Conservation (phyloP, 1,140 invertebrate genomes). For the Bombus haemorrhoidalis region DNA sequence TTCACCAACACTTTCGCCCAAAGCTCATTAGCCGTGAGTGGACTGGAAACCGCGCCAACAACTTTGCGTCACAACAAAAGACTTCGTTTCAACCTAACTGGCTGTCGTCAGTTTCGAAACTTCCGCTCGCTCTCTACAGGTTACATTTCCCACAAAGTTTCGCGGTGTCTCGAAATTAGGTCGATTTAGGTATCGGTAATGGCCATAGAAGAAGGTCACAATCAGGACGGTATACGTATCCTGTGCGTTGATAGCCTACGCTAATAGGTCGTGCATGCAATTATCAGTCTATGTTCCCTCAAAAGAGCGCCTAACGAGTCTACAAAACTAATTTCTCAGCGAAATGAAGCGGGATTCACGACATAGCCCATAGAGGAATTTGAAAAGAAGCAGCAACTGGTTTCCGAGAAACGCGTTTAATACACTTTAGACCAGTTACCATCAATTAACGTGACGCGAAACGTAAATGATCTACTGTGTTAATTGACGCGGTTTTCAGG, state of each 20-base stretch:
- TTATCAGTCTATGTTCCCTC: conserved; percentile 29
- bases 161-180: conserved; percentile 10
- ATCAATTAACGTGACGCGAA: conserved; percentile 10
- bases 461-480: background rate
- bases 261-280: conserved; percentile 45
- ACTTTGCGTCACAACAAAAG: background rate
- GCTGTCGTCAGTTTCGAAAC: background rate
- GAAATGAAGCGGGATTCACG: conserved; percentile 3
- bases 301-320: conserved; percentile 29
- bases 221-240: conserved; percentile 11
- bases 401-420: conserved; percentile 25
- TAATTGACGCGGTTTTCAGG: background rate
- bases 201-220: background rate
- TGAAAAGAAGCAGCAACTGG: background rate
- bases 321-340: conserved; percentile 19
- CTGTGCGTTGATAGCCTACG: background rate
- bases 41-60: background rate
- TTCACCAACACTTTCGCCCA: too few species aligned
- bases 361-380: conserved; percentile 16
- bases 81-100: background rate
- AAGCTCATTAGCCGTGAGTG: background rate
- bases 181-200: conserved; percentile 30
- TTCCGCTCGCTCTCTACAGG: background rate
- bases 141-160: background rate
- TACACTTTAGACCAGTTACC: background rate